Evolutionary conservation across 2,797 vertebrate genomes (phyloP).

Genomic region (Hippoglossus hippoglossus): DNA sequence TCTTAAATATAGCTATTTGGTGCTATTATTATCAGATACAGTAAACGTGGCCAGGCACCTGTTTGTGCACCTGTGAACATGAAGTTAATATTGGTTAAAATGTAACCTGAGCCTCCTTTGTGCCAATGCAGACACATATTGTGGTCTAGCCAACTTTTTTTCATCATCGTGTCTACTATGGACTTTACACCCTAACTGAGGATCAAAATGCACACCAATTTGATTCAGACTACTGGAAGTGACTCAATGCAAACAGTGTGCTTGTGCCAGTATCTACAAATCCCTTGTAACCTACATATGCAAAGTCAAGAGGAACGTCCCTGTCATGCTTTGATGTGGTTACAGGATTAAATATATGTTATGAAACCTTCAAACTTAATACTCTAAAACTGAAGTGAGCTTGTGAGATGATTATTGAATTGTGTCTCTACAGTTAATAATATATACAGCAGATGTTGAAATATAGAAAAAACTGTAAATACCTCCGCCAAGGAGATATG

Average conservation of each 20-base stretch:
- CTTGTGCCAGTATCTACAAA: not conserved
- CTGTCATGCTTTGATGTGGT: too few relatives aligned
- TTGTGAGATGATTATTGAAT: too few relatives aligned
- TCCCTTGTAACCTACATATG: too few relatives aligned
- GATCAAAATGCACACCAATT: not conserved
- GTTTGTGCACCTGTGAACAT: not conserved
- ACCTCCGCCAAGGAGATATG: too few relatives aligned
- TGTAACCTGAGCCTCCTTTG: not conserved
- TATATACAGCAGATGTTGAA: too few relatives aligned
- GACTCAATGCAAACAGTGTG: not conserved
- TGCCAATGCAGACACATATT: not conserved
- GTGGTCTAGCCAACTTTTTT: not conserved
- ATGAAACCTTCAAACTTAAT: too few relatives aligned
- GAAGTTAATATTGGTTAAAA: not conserved
- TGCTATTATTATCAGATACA: not conserved
- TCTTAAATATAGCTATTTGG: not conserved
- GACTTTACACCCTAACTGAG: constrained; percentile 35
- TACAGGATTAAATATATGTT: too few relatives aligned
- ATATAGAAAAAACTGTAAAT: too few relatives aligned
- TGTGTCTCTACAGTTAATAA: too few relatives aligned
- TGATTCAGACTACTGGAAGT: constrained; percentile 17
- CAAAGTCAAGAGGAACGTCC: too few relatives aligned
- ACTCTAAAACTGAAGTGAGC: too few relatives aligned
- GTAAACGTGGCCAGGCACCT: not conserved
- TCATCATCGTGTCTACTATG: not conserved